These are phyloP conservation scores for Meloidogyne chitwoodi DNA, from an alignment of 1,140 invertebrate species.

Conservation along the genomic window DNA sequence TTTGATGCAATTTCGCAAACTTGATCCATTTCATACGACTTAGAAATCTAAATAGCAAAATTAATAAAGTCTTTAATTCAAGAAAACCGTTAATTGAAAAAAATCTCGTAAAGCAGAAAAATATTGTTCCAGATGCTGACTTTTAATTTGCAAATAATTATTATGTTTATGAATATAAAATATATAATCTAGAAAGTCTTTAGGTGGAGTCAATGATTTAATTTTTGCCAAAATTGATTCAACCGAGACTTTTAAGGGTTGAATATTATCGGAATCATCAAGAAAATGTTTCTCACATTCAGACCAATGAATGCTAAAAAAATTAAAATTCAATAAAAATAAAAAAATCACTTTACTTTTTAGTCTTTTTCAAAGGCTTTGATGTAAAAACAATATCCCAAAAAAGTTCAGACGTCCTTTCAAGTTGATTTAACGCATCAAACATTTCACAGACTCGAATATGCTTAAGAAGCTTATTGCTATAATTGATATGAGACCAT, in stretches of 20 bases:
- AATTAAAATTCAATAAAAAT: background rate
- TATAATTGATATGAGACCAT: conserved; percentile 3
- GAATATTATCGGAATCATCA: background rate
- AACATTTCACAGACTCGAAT: background rate
- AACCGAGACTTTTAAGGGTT: background rate
- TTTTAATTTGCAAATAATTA: background rate
- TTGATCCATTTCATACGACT: background rate
- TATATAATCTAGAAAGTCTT: background rate
- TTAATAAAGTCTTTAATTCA: background rate
- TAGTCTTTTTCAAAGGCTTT: background rate
- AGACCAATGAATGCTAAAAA: background rate
- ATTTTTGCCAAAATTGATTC: background rate
- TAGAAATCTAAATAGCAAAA: background rate
- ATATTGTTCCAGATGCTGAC: background rate
- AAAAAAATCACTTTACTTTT: background rate
- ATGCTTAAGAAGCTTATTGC: background rate
- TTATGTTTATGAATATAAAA: background rate
- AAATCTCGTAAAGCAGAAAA: background rate
- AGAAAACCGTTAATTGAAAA: conserved; percentile 9
- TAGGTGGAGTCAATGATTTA: background rate
- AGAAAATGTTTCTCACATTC: background rate
- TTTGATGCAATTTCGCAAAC: background rate
- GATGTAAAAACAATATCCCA: conserved; percentile 7
- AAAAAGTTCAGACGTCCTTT: background rate
- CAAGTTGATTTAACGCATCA: background rate